Conservation (phyloP, 2,888 invertebrate genomes). For the Enchytraeus crypticus region DNA sequence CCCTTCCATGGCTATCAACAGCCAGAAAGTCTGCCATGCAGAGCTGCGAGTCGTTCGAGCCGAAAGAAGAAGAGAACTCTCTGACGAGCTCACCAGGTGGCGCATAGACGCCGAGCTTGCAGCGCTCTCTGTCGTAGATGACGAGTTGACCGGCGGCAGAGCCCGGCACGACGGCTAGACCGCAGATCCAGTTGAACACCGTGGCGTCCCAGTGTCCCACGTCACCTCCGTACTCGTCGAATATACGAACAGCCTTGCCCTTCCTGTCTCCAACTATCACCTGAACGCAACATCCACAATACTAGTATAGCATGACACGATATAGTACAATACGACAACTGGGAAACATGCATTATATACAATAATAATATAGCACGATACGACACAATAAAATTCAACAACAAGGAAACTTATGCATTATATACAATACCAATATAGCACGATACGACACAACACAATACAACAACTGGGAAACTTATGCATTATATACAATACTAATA, state of each 20-base stretch:
- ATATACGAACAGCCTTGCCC: conserved; percentile 17
- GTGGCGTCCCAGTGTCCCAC: conserved; percentile 15
- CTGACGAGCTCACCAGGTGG: conserved; percentile 10
- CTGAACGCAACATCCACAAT: not conserved
- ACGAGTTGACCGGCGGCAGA: conserved; percentile 8
- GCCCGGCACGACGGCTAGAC: conserved; percentile 8
- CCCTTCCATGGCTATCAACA: conserved; percentile 19
- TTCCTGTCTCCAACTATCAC: conserved; percentile 22
- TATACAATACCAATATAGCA: no score
- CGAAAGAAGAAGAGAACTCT: conserved; percentile 25
- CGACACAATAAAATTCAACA: no score
- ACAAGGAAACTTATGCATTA: no score
- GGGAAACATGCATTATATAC: no score
- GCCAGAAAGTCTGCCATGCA: conserved; percentile 26
- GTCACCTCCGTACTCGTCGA: conserved; percentile 18
- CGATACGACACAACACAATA: no score
- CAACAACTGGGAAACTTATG: no score
- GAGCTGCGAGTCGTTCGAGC: conserved; percentile 16
- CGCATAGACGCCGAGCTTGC: conserved; percentile 15
- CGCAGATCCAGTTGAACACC: conserved; percentile 19
- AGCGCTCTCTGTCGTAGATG: conserved; percentile 18
- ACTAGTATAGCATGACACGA: no score
- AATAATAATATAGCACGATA: no score
- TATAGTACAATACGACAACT: no score
- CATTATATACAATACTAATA: no score